Conservation (phyloP, 2,888 invertebrate species). For the Ariolimax columbianus region DNA sequence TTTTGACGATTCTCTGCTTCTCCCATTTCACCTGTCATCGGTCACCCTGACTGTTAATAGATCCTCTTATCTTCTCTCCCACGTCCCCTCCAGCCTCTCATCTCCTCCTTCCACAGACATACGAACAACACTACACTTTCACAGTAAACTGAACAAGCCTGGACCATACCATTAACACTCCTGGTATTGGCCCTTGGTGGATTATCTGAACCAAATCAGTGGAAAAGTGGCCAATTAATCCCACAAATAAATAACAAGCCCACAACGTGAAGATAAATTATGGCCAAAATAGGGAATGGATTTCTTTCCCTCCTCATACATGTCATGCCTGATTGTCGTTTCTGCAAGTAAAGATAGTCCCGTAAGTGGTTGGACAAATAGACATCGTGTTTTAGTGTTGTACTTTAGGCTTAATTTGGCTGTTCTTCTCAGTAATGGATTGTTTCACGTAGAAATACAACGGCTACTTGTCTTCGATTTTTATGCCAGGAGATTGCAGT, state of each 20-base stretch:
- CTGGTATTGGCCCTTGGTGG: background rate
- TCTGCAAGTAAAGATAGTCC: background rate
- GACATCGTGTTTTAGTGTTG: background rate
- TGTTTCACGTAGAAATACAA: background rate
- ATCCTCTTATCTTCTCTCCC: background rate
- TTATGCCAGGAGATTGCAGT: too few species aligned
- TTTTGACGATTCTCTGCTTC: too few species aligned
- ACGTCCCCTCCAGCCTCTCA: background rate
- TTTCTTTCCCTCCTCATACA: background rate
- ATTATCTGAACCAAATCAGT: background rate
- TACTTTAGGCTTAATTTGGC: background rate
- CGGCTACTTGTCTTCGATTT: too few species aligned
- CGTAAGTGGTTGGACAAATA: background rate
- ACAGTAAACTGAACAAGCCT: background rate
- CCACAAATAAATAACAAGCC: slow-evolving; percentile 1
- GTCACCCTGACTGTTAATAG: background rate
- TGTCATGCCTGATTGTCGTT: background rate
- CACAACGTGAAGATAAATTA: background rate
- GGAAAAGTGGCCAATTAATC: slow-evolving; percentile 23
- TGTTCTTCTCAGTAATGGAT: too few species aligned
- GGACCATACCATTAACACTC: background rate
- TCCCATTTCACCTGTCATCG: background rate
- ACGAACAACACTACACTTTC: background rate
- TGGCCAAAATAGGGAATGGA: background rate
- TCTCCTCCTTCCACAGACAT: slow-evolving; percentile 8